Evolutionary conservation across 2,888 invertebrate genomes (phyloP).

Genomic region (Zele albiditarsus): DNA sequence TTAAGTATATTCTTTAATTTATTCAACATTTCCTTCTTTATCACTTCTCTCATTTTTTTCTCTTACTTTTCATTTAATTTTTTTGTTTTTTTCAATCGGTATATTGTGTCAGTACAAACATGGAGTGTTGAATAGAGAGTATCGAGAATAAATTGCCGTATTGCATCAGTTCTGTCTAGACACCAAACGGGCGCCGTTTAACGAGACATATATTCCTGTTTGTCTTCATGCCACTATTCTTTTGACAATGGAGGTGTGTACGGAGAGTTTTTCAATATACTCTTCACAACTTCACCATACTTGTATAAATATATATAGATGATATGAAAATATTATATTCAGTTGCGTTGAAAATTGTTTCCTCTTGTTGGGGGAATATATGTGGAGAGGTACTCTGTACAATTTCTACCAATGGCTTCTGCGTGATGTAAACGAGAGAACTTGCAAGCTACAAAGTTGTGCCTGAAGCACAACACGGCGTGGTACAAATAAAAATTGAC

Average conservation of each 20-base stretch:
- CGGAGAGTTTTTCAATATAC: conserved; percentile 9
- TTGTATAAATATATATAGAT: conserved; percentile 15
- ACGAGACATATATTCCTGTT: conserved; percentile 38
- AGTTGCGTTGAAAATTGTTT: conserved; percentile 21
- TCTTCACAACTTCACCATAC: not conserved
- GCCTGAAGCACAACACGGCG: not conserved
- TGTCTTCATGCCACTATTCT: conserved; percentile 29
- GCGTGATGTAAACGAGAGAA: conserved; percentile 40
- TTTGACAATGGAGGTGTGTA: conserved; percentile 16
- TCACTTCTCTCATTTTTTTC: conserved; percentile 11
- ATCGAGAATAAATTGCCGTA: conserved; percentile 39
- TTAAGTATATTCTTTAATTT: not conserved
- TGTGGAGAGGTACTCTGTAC: conserved; percentile 17
- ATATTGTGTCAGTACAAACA: conserved; percentile 31
- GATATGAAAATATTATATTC: not conserved
- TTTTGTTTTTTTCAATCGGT: conserved; percentile 4
- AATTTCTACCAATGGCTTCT: conserved; percentile 41
- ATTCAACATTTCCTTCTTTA: not conserved
- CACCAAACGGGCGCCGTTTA: conserved; percentile 38
- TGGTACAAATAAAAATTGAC: conserved; percentile 46
- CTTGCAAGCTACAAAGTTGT: conserved; percentile 37
- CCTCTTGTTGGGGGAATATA: not conserved
- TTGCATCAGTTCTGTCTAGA: conserved; percentile 40
- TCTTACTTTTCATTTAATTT: not conserved
- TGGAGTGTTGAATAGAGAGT: conserved; percentile 29